Percentiles rank a stretch among this genome's conserved stretches.
Evolutionary conservation across 2,113 vertebrate genomes (phyloP).

Genomic region (Osmerus mordax): DNA sequence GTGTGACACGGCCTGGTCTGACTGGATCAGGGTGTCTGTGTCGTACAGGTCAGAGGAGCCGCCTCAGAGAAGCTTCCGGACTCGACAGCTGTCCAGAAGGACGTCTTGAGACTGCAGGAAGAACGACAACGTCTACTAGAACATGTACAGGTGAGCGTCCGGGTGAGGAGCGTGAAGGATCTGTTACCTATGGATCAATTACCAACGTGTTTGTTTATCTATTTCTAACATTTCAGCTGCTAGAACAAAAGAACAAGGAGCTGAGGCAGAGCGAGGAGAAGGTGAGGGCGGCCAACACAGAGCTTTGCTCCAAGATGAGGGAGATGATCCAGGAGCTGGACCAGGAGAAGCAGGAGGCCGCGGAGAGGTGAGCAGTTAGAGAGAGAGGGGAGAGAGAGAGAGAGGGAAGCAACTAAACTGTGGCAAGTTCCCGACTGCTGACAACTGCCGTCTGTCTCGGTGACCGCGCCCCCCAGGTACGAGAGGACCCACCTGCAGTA

Average conservation of each 20-base stretch:
- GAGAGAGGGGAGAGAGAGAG: not conserved
- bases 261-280: constrained; percentile 83
- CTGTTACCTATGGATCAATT: not conserved
- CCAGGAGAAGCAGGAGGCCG: constrained; percentile 88
- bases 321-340: constrained; percentile 93
- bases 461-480: constrained; percentile 64
- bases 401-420: too few species aligned
- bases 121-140: constrained; percentile 75
- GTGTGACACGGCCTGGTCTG: not conserved
- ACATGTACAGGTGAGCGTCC: constrained; percentile 75
- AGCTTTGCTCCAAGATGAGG: constrained; percentile 93
- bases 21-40: constrained; percentile 5
- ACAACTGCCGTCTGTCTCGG: constrained; percentile 1
- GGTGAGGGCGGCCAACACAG: constrained; percentile 80
- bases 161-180: not conserved
- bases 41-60: constrained; percentile 66
- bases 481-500: constrained; percentile 87
- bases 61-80: constrained; percentile 56
- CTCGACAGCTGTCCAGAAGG: constrained; percentile 62
- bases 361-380: constrained; percentile 71
- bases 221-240: constrained; percentile 55
- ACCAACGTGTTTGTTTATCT: not conserved
- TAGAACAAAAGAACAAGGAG: constrained; percentile 71
- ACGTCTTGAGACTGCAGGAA: constrained; percentile 72
- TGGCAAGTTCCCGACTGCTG: not conserved